Conservation (phyloP, 2,113 vertebrate species). For the Gambusia affinis region DNA sequence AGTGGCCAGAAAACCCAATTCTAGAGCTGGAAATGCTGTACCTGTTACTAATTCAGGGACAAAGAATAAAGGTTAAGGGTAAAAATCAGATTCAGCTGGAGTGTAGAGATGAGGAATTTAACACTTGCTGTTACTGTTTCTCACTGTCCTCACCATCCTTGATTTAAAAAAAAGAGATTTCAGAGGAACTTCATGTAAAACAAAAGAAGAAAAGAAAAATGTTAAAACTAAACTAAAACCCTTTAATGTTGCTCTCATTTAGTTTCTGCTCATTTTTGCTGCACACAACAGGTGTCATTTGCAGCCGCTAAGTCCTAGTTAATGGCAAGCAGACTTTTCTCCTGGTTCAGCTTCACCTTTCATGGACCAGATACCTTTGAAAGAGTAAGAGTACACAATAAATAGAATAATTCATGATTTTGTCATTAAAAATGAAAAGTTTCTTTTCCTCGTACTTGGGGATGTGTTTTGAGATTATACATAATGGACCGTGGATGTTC, state of each 20-base stretch:
- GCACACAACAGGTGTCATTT: constrained; percentile 77
- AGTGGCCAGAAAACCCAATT: too few relatives aligned
- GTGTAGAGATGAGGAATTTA: neutral
- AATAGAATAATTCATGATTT: constrained; percentile 99
- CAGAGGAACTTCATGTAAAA: constrained; percentile 24
- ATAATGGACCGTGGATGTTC: constrained; percentile 98
- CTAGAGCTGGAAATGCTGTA: too few relatives aligned
- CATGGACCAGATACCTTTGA: constrained; percentile 96
- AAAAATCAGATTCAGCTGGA: neutral
- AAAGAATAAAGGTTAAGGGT: neutral
- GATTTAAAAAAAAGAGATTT: neutral
- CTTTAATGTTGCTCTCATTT: constrained; percentile 62
- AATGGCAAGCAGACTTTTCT: constrained; percentile 82
- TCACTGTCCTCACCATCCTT: constrained; percentile 19
- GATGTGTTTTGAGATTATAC: constrained; percentile 96
- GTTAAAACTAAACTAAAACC: constrained; percentile 10
- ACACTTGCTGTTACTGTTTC: neutral
- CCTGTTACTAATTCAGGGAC: neutral
- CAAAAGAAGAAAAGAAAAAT: constrained; percentile 35
- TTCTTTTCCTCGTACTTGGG: constrained; percentile 95
- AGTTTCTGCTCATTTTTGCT: constrained; percentile 42
- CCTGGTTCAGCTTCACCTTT: constrained; percentile 94
- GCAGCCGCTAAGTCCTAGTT: constrained; percentile 65
- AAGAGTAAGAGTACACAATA: constrained; percentile 96
- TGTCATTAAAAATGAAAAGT: constrained; percentile 99